phyloP scores from a whole-genome alignment of 2,797 vertebrate species.

The Anas georgica region DNA sequence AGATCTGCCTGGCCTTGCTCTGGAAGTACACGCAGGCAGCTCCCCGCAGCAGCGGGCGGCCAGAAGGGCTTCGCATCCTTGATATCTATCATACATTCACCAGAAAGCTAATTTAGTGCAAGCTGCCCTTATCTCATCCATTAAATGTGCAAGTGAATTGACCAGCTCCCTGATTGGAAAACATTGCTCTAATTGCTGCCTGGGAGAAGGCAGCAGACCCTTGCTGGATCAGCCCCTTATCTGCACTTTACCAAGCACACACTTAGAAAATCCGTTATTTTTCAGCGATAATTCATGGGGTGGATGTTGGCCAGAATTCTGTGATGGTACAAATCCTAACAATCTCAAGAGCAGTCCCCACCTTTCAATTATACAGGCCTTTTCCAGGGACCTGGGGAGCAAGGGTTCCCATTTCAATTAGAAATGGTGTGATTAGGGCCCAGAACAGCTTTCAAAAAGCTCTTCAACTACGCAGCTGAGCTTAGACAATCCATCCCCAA shows the following conservation, averaged over 20 bases:
- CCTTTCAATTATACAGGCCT: not conserved
- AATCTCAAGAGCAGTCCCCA: not conserved
- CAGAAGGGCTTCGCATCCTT: not conserved
- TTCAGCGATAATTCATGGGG: constrained; percentile 34
- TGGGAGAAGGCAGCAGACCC: not conserved
- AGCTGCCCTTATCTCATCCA: constrained; percentile 39
- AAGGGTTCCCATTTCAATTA: not conserved
- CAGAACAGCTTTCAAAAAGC: not conserved
- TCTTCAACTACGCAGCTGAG: not conserved
- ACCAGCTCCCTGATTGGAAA: not conserved
- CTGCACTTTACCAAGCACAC: constrained; percentile 30
- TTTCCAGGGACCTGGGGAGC: not conserved
- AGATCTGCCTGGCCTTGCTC: not conserved
- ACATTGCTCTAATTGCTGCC: not conserved
- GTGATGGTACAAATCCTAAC: not conserved
- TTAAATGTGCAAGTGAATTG: constrained; percentile 37
- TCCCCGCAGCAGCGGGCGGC: not conserved
- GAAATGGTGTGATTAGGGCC: not conserved
- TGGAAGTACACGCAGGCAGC: not conserved
- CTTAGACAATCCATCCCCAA: not conserved
- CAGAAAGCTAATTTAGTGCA: constrained; percentile 38
- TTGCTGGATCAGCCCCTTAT: constrained; percentile 15
- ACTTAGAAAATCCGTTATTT: constrained; percentile 37
- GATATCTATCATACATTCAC: constrained; percentile 4
- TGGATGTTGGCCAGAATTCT: constrained; percentile 17